These are phyloP conservation scores for Idaea straminata DNA, from an alignment of 2,888 invertebrate species.

Conservation along the genomic window DNA sequence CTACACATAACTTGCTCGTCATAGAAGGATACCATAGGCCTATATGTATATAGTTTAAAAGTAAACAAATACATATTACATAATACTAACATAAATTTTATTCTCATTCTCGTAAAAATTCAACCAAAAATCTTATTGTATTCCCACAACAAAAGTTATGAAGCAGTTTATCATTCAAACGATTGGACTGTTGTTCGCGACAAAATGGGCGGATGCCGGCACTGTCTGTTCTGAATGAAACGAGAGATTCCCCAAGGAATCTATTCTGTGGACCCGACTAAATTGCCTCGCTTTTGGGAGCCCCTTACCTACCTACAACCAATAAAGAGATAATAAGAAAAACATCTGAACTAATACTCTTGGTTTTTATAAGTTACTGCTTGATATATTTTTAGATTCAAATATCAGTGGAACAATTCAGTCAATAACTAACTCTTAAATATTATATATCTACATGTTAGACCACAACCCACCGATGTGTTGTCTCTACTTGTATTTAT, in stretches of 20 bases:
- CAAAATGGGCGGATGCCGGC: conserved; percentile 23
- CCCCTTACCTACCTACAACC: neutral
- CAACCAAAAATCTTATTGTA: conserved; percentile 34
- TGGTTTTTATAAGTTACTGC: conserved; percentile 9
- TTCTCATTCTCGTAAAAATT: neutral
- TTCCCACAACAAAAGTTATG: conserved; percentile 36
- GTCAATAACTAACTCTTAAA: no score
- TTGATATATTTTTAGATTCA: conserved; percentile 7
- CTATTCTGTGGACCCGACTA: conserved; percentile 40
- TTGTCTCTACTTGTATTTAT: no score
- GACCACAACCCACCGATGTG: no score
- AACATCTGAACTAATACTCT: conserved; percentile 19
- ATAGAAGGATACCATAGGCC: no score
- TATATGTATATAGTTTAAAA: no score
- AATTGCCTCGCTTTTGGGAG: conserved; percentile 33
- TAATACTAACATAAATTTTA: neutral
- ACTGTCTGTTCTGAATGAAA: conserved; percentile 18
- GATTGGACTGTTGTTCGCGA: conserved; percentile 35
- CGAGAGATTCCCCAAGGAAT: conserved; percentile 38
- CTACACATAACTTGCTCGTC: no score
- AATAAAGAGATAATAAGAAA: conserved; percentile 1
- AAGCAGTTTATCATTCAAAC: conserved; percentile 34
- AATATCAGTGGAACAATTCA: no score
- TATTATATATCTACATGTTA: no score
- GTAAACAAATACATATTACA: neutral